Base-by-base conservation (phyloP, 2,888 invertebrate genomes). In the Zhuqinia jingwanae region DNA sequence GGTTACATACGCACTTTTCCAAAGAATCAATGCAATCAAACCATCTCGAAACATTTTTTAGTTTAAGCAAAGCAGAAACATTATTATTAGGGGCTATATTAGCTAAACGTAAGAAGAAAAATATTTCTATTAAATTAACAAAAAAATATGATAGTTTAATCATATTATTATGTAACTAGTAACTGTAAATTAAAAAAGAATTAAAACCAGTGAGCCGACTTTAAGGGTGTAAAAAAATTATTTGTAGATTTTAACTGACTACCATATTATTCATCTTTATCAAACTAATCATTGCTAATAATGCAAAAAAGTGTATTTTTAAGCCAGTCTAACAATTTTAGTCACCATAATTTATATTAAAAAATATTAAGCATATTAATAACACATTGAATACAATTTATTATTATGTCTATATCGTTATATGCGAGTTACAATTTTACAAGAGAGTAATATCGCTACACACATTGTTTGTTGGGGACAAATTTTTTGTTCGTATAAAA, bases 21-120 rank as follows among this genome's bases (percentile, higher is more conserved):
- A 86, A 86, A 86, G 86, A 86, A 81, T 86, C 77, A 81, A 80
- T 86, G 81, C 86, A 86, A 86, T 86, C 86, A 86, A 56, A 77
- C 70, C 85, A 85, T 85, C 85, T 70, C 70, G 47, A 47, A 70
- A 70, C 20, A 36, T 8, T 6, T 70, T 70, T 47, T 45, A 70
- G 70, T 45, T n/a, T 70, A 47, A 25, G 36, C 36, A 36, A 36
- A 36, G 36, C 36, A 36, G 3, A 25, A 60, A 20, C n/a, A 56
- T 56, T 60, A 60, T 42, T 68, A 68, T 36, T 42, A 68, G 6
- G 17, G 30, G 13, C 2, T 56, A 5, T 56, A 30, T 68, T 13
- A 68, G 65, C 65, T 68, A 42, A 42, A 68, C 42, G 36, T 63
- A 36, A 30, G 25, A n/a, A n/a, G n/a, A n/a, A n/a, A n/a, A n/a